These are phyloP conservation scores for Archegozetes longisetosus DNA, from an alignment of 1,140 invertebrate genomes.

Conservation along the genomic window DNA sequence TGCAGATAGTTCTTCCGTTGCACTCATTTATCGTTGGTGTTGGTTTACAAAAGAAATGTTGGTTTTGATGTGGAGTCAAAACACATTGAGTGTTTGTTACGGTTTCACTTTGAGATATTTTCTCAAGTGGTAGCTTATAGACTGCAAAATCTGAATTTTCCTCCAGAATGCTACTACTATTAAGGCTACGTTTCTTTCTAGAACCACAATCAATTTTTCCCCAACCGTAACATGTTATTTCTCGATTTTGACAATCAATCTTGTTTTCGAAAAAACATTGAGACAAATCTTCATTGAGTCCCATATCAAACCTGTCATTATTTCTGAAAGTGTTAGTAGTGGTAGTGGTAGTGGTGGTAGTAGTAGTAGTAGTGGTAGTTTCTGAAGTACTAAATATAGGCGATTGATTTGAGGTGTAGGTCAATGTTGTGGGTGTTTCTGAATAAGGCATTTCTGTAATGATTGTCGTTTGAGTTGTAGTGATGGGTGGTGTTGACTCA, in stretches of 20 bases:
- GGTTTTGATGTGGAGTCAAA: neutral
- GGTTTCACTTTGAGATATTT: neutral
- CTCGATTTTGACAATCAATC: neutral
- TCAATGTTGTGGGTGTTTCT: no score
- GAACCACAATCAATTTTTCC: neutral
- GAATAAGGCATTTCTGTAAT: neutral
- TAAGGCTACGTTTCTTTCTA: neutral
- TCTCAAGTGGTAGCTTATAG: neutral
- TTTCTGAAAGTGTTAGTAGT: neutral
- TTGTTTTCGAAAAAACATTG: neutral
- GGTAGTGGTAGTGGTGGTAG: neutral
- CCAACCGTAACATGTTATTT: neutral
- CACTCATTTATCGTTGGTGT: neutral
- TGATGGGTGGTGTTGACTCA: no score
- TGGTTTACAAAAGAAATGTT: neutral
- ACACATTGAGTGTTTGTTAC: neutral
- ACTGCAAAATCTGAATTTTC: neutral
- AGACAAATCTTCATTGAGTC: neutral
- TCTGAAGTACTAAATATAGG: no score
- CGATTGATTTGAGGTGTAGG: no score
- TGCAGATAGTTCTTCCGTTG: neutral
- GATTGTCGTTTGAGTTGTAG: neutral
- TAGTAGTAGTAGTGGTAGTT: constrained; percentile 1
- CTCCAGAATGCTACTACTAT: neutral
- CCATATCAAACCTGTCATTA: neutral